Conservation (phyloP, 2,797 vertebrate species). For the Smutsia gigantea region DNA sequence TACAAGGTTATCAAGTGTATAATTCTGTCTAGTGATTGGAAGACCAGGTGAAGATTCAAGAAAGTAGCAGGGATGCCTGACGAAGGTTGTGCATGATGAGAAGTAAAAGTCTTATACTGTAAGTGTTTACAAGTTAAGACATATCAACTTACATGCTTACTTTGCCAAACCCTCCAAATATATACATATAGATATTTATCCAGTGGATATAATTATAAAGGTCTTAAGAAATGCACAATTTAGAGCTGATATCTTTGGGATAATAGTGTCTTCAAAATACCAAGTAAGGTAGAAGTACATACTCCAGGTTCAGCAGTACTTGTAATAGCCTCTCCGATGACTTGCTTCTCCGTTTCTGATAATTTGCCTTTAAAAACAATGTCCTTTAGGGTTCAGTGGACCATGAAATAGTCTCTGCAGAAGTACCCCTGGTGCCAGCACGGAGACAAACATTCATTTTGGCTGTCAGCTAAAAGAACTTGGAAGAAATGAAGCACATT, state of each 20-base stretch:
- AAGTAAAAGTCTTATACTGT: neutral
- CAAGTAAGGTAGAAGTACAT: constrained; percentile 38
- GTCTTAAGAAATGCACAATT: constrained; percentile 53
- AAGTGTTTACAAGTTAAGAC: neutral
- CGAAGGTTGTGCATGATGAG: neutral
- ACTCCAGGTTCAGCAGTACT: constrained; percentile 78
- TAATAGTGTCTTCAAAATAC: constrained; percentile 64
- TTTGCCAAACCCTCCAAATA: neutral
- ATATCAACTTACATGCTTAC: neutral
- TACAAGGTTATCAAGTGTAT: neutral
- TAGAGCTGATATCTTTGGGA: constrained; percentile 62
- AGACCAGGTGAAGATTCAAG: neutral
- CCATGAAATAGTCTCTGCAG: constrained; percentile 89
- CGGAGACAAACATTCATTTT: constrained; percentile 87
- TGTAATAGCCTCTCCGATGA: constrained; percentile 68
- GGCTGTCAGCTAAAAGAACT: constrained; percentile 86
- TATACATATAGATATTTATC: constrained; percentile 30
- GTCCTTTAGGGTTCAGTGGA: constrained; percentile 90
- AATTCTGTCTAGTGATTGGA: neutral
- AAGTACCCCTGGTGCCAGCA: constrained; percentile 81
- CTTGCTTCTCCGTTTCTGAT: constrained; percentile 82
- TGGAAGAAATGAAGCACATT: constrained; percentile 87
- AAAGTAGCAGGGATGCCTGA: neutral
- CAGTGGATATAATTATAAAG: constrained; percentile 42
- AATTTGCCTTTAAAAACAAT: constrained; percentile 88